Conservation (phyloP, 2,113 vertebrate genomes). For the Siphamia tubifer region DNA sequence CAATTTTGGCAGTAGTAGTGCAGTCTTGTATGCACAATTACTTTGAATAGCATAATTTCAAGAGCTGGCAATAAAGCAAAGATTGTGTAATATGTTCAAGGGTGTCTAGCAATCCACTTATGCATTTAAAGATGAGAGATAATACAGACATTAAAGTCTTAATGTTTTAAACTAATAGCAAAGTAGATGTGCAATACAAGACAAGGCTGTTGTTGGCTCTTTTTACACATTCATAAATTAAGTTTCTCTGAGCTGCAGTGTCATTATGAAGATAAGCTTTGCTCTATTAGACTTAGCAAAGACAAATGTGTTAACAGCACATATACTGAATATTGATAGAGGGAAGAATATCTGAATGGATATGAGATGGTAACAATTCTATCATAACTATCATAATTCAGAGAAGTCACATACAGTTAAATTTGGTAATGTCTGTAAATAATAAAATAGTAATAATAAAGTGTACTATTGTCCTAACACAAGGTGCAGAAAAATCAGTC, state of each 20-base stretch:
- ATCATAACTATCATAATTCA: too few species aligned
- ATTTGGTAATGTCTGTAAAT: too few species aligned
- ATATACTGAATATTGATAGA: too few species aligned
- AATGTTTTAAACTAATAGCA: neutral
- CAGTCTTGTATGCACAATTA: conserved; percentile 4
- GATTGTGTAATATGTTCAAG: conserved; percentile 13
- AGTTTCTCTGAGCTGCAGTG: neutral
- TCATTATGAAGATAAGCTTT: neutral
- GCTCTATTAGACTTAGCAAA: too few species aligned
- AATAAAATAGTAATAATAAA: too few species aligned
- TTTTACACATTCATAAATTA: conserved; percentile 12
- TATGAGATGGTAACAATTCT: too few species aligned
- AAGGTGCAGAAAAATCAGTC: too few species aligned
- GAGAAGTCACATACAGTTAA: too few species aligned
- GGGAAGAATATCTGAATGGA: too few species aligned
- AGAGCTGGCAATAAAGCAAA: conserved; percentile 12
- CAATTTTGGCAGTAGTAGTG: too few species aligned
- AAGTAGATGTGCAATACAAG: conserved; percentile 2
- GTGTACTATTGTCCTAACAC: too few species aligned
- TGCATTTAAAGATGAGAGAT: neutral
- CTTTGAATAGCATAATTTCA: neutral
- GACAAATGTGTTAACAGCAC: too few species aligned
- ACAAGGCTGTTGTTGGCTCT: neutral
- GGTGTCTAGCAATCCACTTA: conserved; percentile 15
- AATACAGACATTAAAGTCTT: neutral